These are phyloP conservation scores for Epinotia nisella DNA, from an alignment of 2,888 invertebrate genomes.

Conservation along the genomic window DNA sequence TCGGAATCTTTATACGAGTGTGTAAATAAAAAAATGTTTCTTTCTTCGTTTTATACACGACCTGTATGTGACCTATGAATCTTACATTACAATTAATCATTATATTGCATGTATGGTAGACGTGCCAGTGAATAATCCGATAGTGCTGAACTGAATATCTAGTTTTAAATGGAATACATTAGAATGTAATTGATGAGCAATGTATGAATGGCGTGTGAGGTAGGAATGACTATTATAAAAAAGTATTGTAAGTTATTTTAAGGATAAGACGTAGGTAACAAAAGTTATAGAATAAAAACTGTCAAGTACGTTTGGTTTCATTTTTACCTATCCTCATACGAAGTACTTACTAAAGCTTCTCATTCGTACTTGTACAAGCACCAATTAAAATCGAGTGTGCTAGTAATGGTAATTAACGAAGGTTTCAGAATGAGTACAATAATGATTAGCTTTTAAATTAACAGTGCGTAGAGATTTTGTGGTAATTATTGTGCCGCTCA, in stretches of 20 bases:
- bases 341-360: no score
- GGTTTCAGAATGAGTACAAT: not conserved
- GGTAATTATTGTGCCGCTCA: not conserved
- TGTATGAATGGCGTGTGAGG: slow-evolving; percentile 37
- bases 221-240: slow-evolving; percentile 42
- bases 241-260: slow-evolving; percentile 48
- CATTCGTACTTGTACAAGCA: no score
- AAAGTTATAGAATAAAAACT: slow-evolving; percentile 59
- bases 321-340: slow-evolving; percentile 29
- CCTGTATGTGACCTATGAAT: not conserved
- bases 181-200: slow-evolving; percentile 29
- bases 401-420: no score
- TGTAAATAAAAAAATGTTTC: not conserved
- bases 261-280: slow-evolving; percentile 50
- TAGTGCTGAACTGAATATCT: slow-evolving; percentile 32
- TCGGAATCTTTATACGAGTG: not conserved
- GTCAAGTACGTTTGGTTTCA: slow-evolving; percentile 51
- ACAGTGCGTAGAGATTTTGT: not conserved
- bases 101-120: slow-evolving; percentile 9
- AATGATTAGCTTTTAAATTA: not conserved
- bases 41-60: not conserved
- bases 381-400: no score
- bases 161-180: slow-evolving; percentile 36
- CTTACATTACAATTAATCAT: not conserved
- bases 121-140: not conserved